Conservation (phyloP, 1,140 invertebrate species). For the Vanessa atalanta region DNA sequence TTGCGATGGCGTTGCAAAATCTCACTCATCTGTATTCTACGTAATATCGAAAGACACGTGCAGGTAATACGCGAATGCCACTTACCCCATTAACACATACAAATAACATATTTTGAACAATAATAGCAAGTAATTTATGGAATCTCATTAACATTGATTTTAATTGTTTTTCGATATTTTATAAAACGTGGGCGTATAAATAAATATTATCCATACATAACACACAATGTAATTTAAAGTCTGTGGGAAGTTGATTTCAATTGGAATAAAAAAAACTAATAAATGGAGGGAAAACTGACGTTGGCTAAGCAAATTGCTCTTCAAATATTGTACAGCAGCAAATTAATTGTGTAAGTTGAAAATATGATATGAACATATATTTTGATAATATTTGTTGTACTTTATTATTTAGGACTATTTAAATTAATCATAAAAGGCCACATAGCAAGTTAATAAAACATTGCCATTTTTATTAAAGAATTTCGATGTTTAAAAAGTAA, state of each 20-base stretch:
- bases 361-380: no score
- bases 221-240: no score
- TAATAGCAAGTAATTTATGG: conserved; percentile 33
- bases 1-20: conserved; percentile 35
- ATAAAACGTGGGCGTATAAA: conserved; percentile 15
- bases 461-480: conserved; percentile 10
- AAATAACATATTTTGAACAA: conserved; percentile 31
- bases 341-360: no score
- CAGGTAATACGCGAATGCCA: conserved; percentile 13
- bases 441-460: background rate
- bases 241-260: background rate
- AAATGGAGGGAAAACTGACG: no score
- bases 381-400: no score
- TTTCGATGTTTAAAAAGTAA: conserved; percentile 17
- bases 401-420: background rate
- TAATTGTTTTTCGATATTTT: conserved; percentile 27
- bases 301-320: no score
- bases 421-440: background rate
- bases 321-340: no score
- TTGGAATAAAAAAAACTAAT: no score
- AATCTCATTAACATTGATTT: conserved; percentile 17
- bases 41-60: conserved; percentile 26
- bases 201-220: background rate
- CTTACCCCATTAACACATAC: conserved; percentile 26
- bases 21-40: conserved; percentile 29